Base-by-base conservation (phyloP, 2,888 invertebrate species). In the Drosophila recens region DNA sequence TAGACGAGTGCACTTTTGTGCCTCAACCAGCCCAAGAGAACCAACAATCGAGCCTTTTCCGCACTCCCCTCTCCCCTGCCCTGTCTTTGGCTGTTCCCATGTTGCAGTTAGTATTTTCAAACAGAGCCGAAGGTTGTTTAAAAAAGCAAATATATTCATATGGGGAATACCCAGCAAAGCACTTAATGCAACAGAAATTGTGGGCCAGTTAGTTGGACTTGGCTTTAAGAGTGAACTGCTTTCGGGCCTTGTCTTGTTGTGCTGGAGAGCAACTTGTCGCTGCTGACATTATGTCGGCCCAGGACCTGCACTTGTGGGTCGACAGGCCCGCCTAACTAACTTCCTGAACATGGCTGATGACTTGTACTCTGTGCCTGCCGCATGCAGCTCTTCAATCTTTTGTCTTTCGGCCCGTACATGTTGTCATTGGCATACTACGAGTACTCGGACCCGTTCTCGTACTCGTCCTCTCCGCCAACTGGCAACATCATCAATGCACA, bases 321-420 rank as follows among this genome's bases (percentile, higher is more conserved):
- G 51, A 43, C 53, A 65, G 68, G 67, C 43, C 58, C 87, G 79
- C 80, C 84, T 84, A 87, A 87, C 84, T 84, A 82, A 87, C 87
- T 84, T 84, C 84, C 84, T 82, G 85, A 78, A 87, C 87, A 84
- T 87, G 82, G 73, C 79, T 82, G 84, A 84, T 84, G 84, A 84
- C 82, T 87, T 84, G 87, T 84, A 78, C 51, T 51, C 34, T 80
- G 82, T 68, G 85, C 69, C 51, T 59, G 69, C 56, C 46, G 46
- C 46, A 58, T 51, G 59, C 49, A 36, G 27, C 65, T 71, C 82
- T 75, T 82, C 72, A 72, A 84, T 84, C 87, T 80, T 82, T 84
- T 84, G 84, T 84, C 87, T 72, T 67, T 64, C 56, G 59, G 49
- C 78, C 74, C 77, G 72, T 73, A 82, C 69, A 77, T 71, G 77